These are phyloP conservation scores for Autographa pulchrina DNA, from an alignment of 2,888 invertebrate genomes.

Conservation along the genomic window DNA sequence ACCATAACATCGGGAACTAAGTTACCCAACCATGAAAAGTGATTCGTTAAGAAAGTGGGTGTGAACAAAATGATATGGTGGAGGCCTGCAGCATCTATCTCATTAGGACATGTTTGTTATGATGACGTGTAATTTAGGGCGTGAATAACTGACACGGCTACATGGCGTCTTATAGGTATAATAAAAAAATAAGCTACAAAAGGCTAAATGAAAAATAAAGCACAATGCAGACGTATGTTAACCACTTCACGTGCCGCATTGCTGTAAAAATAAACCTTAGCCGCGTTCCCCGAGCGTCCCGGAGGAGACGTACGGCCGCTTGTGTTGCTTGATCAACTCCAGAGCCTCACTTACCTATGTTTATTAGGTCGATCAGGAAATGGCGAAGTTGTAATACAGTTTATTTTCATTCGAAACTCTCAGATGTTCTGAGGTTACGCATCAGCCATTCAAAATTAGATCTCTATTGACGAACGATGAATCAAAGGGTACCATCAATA, in stretches of 20 bases:
- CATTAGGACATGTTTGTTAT: constrained; percentile 32
- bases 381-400: constrained; percentile 73
- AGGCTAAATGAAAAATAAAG: constrained; percentile 19
- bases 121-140: neutral
- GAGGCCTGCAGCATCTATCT: constrained; percentile 19
- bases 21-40: constrained; percentile 7
- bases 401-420: constrained; percentile 75
- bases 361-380: constrained; percentile 85
- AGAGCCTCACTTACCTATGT: constrained; percentile 77
- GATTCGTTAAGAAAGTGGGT: constrained; percentile 24
- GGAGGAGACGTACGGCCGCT: constrained; percentile 69
- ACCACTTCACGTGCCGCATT: constrained; percentile 72
- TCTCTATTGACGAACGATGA: constrained; percentile 60
- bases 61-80: constrained; percentile 15
- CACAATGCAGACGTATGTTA: constrained; percentile 40
- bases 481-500: constrained; percentile 56
- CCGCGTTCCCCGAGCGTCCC: constrained; percentile 59
- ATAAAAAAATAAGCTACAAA: constrained; percentile 10
- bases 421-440: constrained; percentile 54
- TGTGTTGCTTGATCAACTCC: constrained; percentile 79
- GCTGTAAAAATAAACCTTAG: constrained; percentile 80
- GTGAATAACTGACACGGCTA: constrained; percentile 20
- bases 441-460: constrained; percentile 58
- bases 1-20: constrained; percentile 28
- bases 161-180: constrained; percentile 5